phyloP scores from a whole-genome alignment of 2,113 vertebrate genomes.

The Cyprinodon tularosa region DNA sequence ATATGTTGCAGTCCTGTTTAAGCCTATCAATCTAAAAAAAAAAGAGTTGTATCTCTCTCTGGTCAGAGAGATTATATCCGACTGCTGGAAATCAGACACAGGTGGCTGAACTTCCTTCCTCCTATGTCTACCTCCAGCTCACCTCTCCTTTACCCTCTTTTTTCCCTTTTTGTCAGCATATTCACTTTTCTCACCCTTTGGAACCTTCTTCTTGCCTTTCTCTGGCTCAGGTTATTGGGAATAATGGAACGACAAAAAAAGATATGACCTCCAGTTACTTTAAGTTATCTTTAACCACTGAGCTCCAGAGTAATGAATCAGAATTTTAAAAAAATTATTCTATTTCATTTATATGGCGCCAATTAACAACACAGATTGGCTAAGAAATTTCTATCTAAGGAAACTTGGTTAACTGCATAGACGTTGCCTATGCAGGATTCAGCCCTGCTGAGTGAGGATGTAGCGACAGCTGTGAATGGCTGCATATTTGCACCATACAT shows the following conservation, averaged over 20 bases:
- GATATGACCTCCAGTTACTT: not conserved
- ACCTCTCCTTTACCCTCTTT: slow-evolving; percentile 68
- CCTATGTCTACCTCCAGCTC: slow-evolving; percentile 70
- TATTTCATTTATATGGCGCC: too few species aligned
- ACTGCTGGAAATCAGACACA: slow-evolving; percentile 79
- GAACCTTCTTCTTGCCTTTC: slow-evolving; percentile 21
- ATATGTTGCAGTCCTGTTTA: slow-evolving; percentile 40
- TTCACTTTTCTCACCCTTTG: slow-evolving; percentile 35
- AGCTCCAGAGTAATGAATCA: not conserved
- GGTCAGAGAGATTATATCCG: slow-evolving; percentile 70
- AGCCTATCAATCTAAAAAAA: slow-evolving; percentile 56
- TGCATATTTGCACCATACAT: too few species aligned
- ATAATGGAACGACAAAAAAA: slow-evolving; percentile 15
- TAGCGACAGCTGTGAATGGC: too few species aligned
- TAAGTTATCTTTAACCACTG: not conserved
- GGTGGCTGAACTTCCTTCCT: slow-evolving; percentile 78
- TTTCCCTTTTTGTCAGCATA: slow-evolving; percentile 59
- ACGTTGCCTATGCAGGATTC: too few species aligned
- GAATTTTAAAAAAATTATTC: not conserved
- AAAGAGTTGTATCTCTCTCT: slow-evolving; percentile 71
- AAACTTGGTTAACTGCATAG: too few species aligned
- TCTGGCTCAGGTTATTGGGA: slow-evolving; percentile 37
- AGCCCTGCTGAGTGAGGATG: too few species aligned
- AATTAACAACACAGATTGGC: too few species aligned
- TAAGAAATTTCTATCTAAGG: too few species aligned